A percentile compares a stretch with the other conserved stretches of the same genome.
Evolutionary conservation across 2,888 invertebrate genomes (phyloP).

Genomic region (Dasypogon diadema): DNA sequence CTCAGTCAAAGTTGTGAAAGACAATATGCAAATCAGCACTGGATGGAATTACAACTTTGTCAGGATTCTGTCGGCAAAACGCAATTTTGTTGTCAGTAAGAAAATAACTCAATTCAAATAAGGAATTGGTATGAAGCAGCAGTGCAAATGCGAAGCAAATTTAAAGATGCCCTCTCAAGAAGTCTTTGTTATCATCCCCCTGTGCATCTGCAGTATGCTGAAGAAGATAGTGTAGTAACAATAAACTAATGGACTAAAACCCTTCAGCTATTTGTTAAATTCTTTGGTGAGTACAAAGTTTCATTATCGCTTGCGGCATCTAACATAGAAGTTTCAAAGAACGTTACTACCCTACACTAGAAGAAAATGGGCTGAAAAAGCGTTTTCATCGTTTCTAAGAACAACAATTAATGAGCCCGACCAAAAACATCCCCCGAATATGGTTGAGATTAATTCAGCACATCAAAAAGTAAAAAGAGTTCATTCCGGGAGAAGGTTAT

Average conservation of each 20-base stretch:
- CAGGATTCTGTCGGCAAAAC: background rate
- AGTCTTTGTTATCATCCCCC: background rate
- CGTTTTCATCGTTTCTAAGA: background rate
- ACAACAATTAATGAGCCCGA: background rate
- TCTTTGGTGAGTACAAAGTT: background rate
- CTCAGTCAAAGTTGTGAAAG: slow-evolving; percentile 52
- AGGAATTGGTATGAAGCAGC: background rate
- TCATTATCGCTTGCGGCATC: background rate
- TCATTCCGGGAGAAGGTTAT: slow-evolving; percentile 23
- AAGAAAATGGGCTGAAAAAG: background rate
- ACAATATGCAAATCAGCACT: slow-evolving; percentile 53
- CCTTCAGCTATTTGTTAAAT: background rate
- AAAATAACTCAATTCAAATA: slow-evolving; percentile 44
- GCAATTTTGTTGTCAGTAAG: slow-evolving; percentile 41
- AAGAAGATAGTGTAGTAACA: background rate
- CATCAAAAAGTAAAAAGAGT: slow-evolving; percentile 36
- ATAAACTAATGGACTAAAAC: background rate
- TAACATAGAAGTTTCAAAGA: background rate
- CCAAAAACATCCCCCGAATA: background rate
- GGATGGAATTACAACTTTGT: slow-evolving; percentile 54
- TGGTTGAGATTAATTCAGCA: background rate
- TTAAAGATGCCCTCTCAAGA: background rate
- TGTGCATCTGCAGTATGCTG: background rate
- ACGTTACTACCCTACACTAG: background rate
- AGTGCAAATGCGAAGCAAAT: background rate